These are phyloP conservation scores for Colaptes auratus DNA, from an alignment of 2,113 vertebrate genomes.

Conservation along the genomic window DNA sequence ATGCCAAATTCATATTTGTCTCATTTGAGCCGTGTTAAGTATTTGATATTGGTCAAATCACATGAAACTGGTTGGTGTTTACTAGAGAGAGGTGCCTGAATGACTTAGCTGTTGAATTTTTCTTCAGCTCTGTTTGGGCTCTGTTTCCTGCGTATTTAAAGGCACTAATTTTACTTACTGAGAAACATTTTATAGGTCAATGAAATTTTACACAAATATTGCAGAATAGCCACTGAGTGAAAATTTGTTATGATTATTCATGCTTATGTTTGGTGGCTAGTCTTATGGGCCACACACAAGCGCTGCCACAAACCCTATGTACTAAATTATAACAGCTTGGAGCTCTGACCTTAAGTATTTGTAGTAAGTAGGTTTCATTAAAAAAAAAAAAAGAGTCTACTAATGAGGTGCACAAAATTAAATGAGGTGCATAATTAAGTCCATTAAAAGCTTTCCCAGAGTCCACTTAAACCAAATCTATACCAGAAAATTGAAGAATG, in stretches of 20 bases:
- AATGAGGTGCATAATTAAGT: not conserved
- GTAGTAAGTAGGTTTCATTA: not conserved
- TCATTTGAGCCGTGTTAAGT: not conserved
- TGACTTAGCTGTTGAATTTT: conserved; percentile 4
- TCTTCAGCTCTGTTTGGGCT: not conserved
- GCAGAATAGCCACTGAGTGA: conserved; percentile 32
- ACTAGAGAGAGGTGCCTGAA: conserved; percentile 12
- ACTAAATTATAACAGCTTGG: not conserved
- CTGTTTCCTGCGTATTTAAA: conserved; percentile 28
- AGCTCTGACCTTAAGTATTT: not conserved
- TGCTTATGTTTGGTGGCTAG: conserved; percentile 44
- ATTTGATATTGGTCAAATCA: not conserved
- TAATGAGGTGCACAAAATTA: not conserved
- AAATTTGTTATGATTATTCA: conserved; percentile 24
- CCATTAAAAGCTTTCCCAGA: not conserved
- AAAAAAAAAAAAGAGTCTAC: not conserved
- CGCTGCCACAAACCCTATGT: not conserved
- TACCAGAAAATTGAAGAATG: not conserved
- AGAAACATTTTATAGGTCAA: conserved; percentile 41
- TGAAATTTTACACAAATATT: conserved; percentile 55
- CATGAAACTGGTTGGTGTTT: not conserved
- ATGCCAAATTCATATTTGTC: not conserved
- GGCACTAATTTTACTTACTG: conserved; percentile 22
- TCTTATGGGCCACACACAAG: conserved; percentile 45
- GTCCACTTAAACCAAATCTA: not conserved